phyloP scores from a whole-genome alignment of 2,797 vertebrate species.

The Smutsia gigantea region DNA sequence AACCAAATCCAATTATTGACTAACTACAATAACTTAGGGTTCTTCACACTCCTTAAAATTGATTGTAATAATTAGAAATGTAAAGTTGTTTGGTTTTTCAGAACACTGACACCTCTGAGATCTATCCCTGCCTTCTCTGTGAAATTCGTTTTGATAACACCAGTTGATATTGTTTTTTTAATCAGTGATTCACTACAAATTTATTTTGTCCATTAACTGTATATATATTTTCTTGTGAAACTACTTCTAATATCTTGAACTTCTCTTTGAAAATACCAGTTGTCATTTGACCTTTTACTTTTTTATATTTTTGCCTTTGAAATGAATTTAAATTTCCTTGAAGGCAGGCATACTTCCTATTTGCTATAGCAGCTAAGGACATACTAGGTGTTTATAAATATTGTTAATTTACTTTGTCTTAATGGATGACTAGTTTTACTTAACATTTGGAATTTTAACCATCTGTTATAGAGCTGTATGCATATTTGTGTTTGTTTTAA shows the following conservation, averaged over 20 bases:
- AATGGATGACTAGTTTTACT: background rate
- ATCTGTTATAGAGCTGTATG: background rate
- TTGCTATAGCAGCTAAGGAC: background rate
- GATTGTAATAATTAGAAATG: constrained; percentile 39
- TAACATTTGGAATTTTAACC: constrained; percentile 21
- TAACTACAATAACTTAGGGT: background rate
- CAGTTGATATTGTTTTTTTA: background rate
- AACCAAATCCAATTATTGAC: constrained; percentile 52
- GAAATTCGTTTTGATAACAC: constrained; percentile 9
- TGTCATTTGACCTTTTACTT: constrained; percentile 7
- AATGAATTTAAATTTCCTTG: constrained; percentile 36
- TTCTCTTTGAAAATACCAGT: background rate
- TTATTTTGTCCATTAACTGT: background rate
- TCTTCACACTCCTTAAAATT: constrained; percentile 25
- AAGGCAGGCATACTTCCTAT: background rate
- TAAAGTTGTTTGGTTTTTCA: background rate
- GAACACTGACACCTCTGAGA: background rate
- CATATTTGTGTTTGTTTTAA: constrained; percentile 49
- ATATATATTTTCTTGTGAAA: background rate
- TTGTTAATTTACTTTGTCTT: constrained; percentile 5
- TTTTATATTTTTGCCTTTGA: constrained; percentile 5
- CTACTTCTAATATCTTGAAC: background rate
- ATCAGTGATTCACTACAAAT: constrained; percentile 23
- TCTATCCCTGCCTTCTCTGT: background rate
- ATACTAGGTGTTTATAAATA: constrained; percentile 12